These are phyloP conservation scores for Glaucopsyche alexis DNA, from an alignment of 2,888 invertebrate genomes.

Conservation along the genomic window DNA sequence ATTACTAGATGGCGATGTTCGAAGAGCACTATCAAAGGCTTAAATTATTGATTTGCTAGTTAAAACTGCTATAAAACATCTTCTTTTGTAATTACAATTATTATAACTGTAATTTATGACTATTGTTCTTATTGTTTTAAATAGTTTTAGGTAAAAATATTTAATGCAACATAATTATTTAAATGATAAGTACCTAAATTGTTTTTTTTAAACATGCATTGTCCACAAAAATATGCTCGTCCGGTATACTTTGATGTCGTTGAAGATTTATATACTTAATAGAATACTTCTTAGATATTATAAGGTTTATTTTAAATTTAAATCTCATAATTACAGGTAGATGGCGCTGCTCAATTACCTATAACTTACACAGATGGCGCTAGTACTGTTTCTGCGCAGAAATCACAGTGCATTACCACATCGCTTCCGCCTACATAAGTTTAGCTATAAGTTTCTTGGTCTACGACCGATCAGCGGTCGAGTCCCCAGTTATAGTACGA, in stretches of 20 bases:
- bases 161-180: too few relatives aligned
- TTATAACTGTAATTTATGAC: too few relatives aligned
- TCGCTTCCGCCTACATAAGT: slow-evolving; percentile 41
- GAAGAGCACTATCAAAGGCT: not conserved
- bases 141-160: too few relatives aligned
- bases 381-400: slow-evolving; percentile 32
- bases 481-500: slow-evolving; percentile 40
- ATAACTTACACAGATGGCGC: slow-evolving; percentile 33
- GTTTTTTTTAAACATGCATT: too few relatives aligned
- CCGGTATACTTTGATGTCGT: too few relatives aligned
- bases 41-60: not conserved
- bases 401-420: slow-evolving; percentile 38
- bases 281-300: too few relatives aligned
- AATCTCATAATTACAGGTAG: not conserved
- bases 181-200: too few relatives aligned
- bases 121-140: too few relatives aligned
- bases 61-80: not conserved
- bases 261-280: too few relatives aligned
- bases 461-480: slow-evolving; percentile 27
- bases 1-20: not conserved
- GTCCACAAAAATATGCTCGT: too few relatives aligned
- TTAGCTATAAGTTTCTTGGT: slow-evolving; percentile 35
- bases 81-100: too few relatives aligned
- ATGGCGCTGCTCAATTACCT: slow-evolving; percentile 28
- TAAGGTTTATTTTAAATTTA: too few relatives aligned